Percentiles rank a stretch among this genome's conserved stretches.
These are phyloP conservation scores for Poecilia latipinna DNA, from an alignment of 2,113 vertebrate species.

Conservation along the genomic window DNA sequence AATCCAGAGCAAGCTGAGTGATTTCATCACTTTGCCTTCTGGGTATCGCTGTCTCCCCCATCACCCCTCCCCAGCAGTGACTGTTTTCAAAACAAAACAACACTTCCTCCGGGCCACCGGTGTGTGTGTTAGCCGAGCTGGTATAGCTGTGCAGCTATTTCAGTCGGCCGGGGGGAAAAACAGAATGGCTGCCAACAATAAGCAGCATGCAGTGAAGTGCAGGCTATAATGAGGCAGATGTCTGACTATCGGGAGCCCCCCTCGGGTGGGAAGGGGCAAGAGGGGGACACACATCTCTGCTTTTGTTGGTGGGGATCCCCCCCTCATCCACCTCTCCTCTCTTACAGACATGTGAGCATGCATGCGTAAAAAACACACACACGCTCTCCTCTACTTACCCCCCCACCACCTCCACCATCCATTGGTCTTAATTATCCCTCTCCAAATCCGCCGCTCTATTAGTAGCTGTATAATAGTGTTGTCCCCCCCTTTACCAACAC, in stretches of 20 bases:
- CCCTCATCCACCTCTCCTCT: slow-evolving; percentile 28
- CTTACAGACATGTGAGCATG: slow-evolving; percentile 60
- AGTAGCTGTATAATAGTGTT: slow-evolving; percentile 78
- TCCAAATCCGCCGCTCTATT: slow-evolving; percentile 75
- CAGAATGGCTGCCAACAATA: slow-evolving; percentile 66
- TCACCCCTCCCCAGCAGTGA: neutral
- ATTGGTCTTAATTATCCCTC: slow-evolving; percentile 85
- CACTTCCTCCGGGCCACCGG: slow-evolving; percentile 53
- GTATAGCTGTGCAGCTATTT: slow-evolving; percentile 53
- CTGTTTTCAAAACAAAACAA: slow-evolving; percentile 53
- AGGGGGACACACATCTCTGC: slow-evolving; percentile 47
- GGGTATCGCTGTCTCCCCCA: neutral
- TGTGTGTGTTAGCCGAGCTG: slow-evolving; percentile 25
- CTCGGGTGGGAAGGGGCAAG: slow-evolving; percentile 32
- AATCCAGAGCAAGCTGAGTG: neutral
- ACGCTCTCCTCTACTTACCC: slow-evolving; percentile 3
- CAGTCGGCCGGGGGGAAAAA: slow-evolving; percentile 55
- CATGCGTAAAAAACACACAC: slow-evolving; percentile 36
- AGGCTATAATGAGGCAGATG: slow-evolving; percentile 80
- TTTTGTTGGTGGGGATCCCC: slow-evolving; percentile 59
- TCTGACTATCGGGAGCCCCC: slow-evolving; percentile 73
- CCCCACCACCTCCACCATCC: slow-evolving; percentile 21
- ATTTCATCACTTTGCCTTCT: slow-evolving; percentile 1
- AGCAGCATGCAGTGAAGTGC: slow-evolving; percentile 74
- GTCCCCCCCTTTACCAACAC: slow-evolving; percentile 1